These are phyloP conservation scores for Indri indri DNA, from an alignment of 2,113 vertebrate genomes.

Conservation along the genomic window DNA sequence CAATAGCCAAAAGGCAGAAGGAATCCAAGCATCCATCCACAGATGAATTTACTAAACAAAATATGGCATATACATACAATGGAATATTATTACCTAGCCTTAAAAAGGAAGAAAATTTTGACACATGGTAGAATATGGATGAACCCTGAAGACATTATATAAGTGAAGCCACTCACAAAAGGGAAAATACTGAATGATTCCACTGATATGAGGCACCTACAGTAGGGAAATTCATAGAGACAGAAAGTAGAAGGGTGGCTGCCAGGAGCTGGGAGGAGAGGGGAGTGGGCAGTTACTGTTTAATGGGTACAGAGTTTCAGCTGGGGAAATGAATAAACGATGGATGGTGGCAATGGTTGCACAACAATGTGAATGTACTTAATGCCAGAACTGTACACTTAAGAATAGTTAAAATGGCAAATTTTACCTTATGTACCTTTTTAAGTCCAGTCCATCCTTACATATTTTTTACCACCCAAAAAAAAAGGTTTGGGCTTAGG, in stretches of 20 bases:
- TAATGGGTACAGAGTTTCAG: not conserved
- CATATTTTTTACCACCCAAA: not conserved
- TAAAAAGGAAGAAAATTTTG: slow-evolving; percentile 4
- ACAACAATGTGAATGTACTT: not conserved
- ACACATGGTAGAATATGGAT: not conserved
- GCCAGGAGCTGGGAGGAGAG: not conserved
- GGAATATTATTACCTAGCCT: not conserved
- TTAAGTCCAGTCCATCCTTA: not conserved
- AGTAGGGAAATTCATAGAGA: not conserved
- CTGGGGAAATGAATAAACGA: not conserved
- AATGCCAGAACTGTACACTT: not conserved
- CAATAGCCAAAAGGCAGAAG: not conserved
- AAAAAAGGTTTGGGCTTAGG: not conserved
- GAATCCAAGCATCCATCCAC: not conserved
- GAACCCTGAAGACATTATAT: not conserved
- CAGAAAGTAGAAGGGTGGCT: not conserved
- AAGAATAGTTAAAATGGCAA: not conserved
- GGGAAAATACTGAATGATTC: not conserved
- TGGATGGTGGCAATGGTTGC: not conserved
- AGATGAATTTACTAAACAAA: not conserved
- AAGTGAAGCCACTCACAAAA: not conserved
- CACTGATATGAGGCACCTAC: not conserved
- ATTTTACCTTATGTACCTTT: not conserved
- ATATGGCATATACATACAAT: not conserved
- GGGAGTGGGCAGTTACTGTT: not conserved